Evolutionary conservation across 2,888 invertebrate genomes (phyloP).

Genomic region (Candidula unifasciata): DNA sequence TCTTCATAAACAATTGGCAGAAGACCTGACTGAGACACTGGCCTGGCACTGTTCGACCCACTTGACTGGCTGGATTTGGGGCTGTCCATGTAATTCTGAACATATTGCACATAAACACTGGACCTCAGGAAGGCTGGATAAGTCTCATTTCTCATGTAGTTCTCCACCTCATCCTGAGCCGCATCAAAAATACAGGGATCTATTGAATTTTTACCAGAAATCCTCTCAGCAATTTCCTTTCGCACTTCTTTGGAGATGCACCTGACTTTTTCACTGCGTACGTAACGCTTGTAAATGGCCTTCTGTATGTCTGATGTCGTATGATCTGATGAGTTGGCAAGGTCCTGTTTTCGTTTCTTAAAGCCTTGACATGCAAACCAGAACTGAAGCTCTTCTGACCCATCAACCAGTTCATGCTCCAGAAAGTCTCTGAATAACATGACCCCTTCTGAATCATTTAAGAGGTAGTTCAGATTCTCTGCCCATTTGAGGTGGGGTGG

Average conservation of each 20-base stretch:
- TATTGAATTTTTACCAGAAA: conserved; percentile 78
- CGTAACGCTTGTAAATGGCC: conserved; percentile 80
- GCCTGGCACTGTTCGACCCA: conserved; percentile 73
- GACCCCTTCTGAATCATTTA: conserved; percentile 93
- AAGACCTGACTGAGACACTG: conserved; percentile 74
- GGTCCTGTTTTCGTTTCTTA: conserved; percentile 79
- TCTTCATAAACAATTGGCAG: conserved; percentile 91
- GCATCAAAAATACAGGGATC: conserved; percentile 90
- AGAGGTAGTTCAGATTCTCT: conserved; percentile 87
- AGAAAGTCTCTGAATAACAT: conserved; percentile 85
- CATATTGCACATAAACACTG: conserved; percentile 87
- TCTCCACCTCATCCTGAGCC: conserved; percentile 89
- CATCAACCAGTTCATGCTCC: conserved; percentile 72
- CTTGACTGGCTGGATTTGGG: conserved; percentile 74
- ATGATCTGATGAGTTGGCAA: conserved; percentile 68
- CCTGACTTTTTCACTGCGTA: conserved; percentile 85
- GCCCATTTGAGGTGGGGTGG: conserved; percentile 93
- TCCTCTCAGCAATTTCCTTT: conserved; percentile 82
- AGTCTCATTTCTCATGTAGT: conserved; percentile 89
- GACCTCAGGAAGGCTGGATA: conserved; percentile 95
- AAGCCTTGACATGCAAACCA: conserved; percentile 86
- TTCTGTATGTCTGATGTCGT: conserved; percentile 81
- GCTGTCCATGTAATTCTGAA: conserved; percentile 74
- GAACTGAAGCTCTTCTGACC: conserved; percentile 81
- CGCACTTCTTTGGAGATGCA: conserved; percentile 89